Evolutionary conservation across 2,797 vertebrate genomes (phyloP), one percentile per base, ranked within the genome.

Genomic region (Loriculus beryllinus): DNA sequence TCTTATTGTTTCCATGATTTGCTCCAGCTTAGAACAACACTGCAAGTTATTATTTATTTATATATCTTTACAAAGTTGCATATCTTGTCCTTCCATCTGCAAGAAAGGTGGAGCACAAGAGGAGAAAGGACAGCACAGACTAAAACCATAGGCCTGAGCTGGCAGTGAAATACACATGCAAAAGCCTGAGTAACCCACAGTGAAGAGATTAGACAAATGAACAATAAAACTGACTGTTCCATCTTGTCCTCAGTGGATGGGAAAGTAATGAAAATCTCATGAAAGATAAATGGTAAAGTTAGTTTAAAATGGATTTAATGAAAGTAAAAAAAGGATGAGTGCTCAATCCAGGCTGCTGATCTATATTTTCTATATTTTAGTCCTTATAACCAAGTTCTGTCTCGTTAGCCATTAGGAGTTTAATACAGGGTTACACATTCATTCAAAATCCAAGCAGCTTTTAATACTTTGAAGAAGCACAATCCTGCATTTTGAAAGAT

Each of bases 251-350:
- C 90, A 82, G 40, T 6, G 57, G 85, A 91, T 65, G n/a, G 71
- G 69, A 78, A 96, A 96, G 81, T 91, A 96, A 96, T 96, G 92
- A 96, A 96, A 96, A 94, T 89, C 67, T 93, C 89, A 86, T 79
- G 81, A 94, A 96, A 94, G 93, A 96, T 92, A 84, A 87, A 96
- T 90, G 81, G 81, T 88, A 76, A 97, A 96, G 95, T 94, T 96
- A 93, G 91, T 76, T 96, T 88, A 65, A 96, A 95, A 95, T 80
- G 43, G 70, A 90, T 89, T 89, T 96, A 90, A 92, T 92, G 94
- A 77, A 95, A 95, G 74, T 72, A 57, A 85, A 88, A 87, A 80
- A 85, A 95, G 43, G 62, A 83, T 39, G 85, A 94, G 29, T 37
- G n/a, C 47, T 95, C 79, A 63, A 85, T 89, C 48, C 39, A 39